These are phyloP conservation scores for Phoebastria nigripes DNA, from an alignment of 2,797 vertebrate species.

Conservation along the genomic window DNA sequence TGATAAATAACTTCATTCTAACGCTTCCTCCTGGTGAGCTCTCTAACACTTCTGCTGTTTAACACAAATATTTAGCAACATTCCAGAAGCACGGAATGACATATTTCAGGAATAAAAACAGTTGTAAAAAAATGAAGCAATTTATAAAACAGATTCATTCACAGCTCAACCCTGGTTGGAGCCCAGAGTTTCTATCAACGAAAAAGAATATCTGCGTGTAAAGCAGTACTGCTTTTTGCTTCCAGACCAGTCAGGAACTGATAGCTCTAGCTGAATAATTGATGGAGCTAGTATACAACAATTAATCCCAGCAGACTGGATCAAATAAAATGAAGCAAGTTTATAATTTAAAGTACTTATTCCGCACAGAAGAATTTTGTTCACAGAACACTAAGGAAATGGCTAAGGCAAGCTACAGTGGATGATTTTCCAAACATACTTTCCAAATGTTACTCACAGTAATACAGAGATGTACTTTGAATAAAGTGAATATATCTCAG, in stretches of 20 bases:
- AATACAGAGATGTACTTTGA: background rate
- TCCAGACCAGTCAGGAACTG: background rate
- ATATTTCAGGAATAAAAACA: background rate
- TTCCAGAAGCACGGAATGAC: background rate
- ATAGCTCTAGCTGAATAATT: background rate
- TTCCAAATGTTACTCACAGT: background rate
- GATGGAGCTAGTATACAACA: background rate
- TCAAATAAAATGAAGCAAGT: background rate
- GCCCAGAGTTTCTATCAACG: background rate
- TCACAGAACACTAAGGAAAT: background rate
- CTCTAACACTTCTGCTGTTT: background rate
- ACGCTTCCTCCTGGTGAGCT: background rate
- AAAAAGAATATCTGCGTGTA: background rate
- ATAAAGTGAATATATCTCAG: background rate
- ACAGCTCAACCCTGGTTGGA: background rate
- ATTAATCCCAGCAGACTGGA: constrained; percentile 8
- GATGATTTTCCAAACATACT: background rate
- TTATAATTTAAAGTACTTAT: background rate
- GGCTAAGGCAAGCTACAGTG: background rate
- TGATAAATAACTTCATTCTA: background rate
- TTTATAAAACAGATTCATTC: background rate
- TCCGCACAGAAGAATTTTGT: background rate
- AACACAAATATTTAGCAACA: background rate
- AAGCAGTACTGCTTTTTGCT: background rate
- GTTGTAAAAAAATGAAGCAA: background rate